Base-by-base conservation (phyloP, 2,113 vertebrate species). In the Cheilinus undulatus region DNA sequence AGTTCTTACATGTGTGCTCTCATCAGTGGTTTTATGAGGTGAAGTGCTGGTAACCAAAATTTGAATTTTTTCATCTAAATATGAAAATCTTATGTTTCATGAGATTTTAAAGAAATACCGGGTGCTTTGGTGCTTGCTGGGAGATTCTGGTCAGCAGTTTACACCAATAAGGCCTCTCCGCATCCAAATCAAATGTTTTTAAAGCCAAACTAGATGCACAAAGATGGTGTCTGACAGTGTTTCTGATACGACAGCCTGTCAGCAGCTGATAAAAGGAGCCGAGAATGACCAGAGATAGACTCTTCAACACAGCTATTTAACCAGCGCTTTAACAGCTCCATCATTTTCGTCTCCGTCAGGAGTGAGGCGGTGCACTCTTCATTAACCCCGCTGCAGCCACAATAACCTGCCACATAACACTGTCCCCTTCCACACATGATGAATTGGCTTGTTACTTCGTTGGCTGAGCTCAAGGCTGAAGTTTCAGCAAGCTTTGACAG, bases 401-500 rank as follows among this genome's bases (percentile, higher is more conserved):
- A 64, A 46, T 15, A 34, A 50, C 50, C 60, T 27, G 62, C 34
- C 54, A 15, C 20, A 15, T 42, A 42, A 42, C 24, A 15, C 45
- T 50, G 17, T 34, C 62, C n/a, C 40, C 36, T 34, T 3, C 13
- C 13, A 50, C 14, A 58, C 28, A 68, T 60, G 71, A 79, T 72
- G 17, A 48, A 83, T 65, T 24, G 42, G 15, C 62, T 40, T 2
- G 15, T 49, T 40, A 19, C 27, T 38, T 28, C 58, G 54, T 38
- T 63, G 52, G 82, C 74, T 69, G 53, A 60, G 62, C 63, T 51
- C 54, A 57, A 76, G 73, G 68, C 46, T 57, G 51, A 68, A 40
- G 40, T 66, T 49, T 45, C 42, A 51, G 43, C 34, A n/a, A 13
- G 30, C 22, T 68, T 28, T 79, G 69, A 58, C 69, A 64, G 56